Percentiles rank a stretch among this genome's conserved stretches.
phyloP scores from a whole-genome alignment of 1,140 invertebrate genomes.

The Trichoplusia ni region DNA sequence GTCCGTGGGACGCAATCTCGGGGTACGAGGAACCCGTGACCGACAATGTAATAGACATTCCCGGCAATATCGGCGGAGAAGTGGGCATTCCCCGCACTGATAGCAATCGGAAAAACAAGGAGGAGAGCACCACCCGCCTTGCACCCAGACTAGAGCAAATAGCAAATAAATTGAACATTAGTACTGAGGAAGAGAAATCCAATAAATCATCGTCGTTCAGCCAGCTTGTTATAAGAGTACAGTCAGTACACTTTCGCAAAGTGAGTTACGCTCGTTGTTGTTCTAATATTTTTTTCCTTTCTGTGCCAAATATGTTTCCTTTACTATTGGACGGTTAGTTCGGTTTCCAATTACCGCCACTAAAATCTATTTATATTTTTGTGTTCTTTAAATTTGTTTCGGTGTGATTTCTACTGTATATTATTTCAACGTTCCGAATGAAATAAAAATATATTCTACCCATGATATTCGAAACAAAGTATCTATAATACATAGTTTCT shows the following conservation, averaged over 20 bases:
- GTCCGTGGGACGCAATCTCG: constrained; percentile 74
- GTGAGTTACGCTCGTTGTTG: constrained; percentile 43
- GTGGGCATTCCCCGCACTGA: constrained; percentile 41
- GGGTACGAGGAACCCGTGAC: constrained; percentile 71
- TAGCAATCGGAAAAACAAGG: constrained; percentile 61
- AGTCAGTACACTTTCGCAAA: constrained; percentile 75
- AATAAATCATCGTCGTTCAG: constrained; percentile 76
- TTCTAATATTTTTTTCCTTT: neutral
- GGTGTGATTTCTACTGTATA: too few relatives aligned
- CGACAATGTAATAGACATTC: constrained; percentile 73
- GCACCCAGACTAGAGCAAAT: constrained; percentile 56
- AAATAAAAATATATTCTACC: too few relatives aligned
- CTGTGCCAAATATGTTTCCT: neutral
- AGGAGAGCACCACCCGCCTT: constrained; percentile 51
- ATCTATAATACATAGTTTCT: too few relatives aligned
- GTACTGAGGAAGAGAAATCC: constrained; percentile 72
- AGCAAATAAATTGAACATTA: constrained; percentile 71
- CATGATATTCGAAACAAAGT: too few relatives aligned
- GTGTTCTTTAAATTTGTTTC: too few relatives aligned
- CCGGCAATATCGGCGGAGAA: constrained; percentile 58
- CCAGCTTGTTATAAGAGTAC: constrained; percentile 76
- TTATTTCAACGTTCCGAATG: too few relatives aligned
- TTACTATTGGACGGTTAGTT: too few relatives aligned
- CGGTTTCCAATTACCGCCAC: too few relatives aligned
- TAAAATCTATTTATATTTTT: too few relatives aligned